Evolutionary conservation across 2,888 invertebrate species (phyloP).

Genomic region (Dasypolia templi): DNA sequence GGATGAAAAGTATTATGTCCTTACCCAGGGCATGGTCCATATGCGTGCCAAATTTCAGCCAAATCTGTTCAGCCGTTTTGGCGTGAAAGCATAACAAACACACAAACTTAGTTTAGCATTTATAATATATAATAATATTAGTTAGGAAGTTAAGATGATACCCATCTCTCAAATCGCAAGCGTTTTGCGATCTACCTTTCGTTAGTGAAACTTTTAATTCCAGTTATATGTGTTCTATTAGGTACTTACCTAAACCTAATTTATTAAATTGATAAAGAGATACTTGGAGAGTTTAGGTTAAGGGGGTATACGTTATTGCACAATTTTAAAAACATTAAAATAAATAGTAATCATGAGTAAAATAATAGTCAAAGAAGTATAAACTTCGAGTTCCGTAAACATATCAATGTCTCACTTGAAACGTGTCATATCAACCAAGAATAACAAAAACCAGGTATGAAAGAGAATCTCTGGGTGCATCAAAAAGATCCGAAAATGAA

Average conservation of each 20-base stretch:
- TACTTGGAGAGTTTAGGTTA: neutral
- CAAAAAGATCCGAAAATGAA: slow-evolving; percentile 35
- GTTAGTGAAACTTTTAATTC: neutral
- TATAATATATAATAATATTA: too few relatives aligned
- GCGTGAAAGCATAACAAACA: too few relatives aligned
- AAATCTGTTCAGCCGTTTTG: too few relatives aligned
- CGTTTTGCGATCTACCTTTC: neutral
- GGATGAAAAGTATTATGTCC: too few relatives aligned
- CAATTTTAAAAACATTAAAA: neutral
- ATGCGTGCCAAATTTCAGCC: too few relatives aligned
- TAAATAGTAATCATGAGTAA: fast-evolving
- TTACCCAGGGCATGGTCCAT: too few relatives aligned
- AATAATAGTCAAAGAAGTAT: neutral
- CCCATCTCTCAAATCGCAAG: too few relatives aligned
- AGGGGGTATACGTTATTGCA: neutral
- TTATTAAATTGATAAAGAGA: too few relatives aligned
- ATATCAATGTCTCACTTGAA: slow-evolving; percentile 22
- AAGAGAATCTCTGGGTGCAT: slow-evolving; percentile 2
- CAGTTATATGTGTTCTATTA: too few relatives aligned
- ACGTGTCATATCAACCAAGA: slow-evolving; percentile 3
- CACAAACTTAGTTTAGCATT: too few relatives aligned
- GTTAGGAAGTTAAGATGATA: too few relatives aligned
- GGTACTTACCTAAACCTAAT: too few relatives aligned
- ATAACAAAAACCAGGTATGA: neutral
- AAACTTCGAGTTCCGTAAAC: neutral